phyloP scores from a whole-genome alignment of 2,113 vertebrate genomes.

The Nyctereutes procyonoides region DNA sequence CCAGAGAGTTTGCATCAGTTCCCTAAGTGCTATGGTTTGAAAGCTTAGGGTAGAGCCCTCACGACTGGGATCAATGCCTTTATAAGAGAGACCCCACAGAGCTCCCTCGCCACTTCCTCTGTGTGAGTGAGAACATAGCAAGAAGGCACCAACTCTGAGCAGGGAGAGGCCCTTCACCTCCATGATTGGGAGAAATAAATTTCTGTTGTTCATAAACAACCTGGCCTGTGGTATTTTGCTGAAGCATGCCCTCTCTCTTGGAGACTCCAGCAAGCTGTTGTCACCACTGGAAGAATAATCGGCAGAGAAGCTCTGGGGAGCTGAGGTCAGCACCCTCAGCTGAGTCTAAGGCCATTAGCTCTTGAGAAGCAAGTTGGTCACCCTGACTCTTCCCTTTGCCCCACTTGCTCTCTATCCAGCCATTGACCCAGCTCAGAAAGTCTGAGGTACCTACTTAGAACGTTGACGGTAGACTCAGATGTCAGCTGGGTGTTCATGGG shows the following conservation, averaged over 20 bases:
- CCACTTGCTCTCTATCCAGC: background rate
- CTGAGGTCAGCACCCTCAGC: background rate
- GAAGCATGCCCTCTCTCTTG: background rate
- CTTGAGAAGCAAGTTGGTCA: background rate
- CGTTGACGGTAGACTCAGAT: conserved; percentile 95
- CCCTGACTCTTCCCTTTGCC: background rate
- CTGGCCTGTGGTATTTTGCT: background rate
- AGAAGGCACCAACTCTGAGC: background rate
- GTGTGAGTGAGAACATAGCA: rapidly evolving
- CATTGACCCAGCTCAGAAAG: background rate
- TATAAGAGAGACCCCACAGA: background rate
- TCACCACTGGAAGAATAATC: background rate
- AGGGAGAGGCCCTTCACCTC: background rate
- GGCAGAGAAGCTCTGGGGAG: background rate
- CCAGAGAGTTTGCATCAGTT: background rate
- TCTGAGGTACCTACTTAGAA: conserved; percentile 91
- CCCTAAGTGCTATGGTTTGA: background rate
- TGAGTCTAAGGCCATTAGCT: rapidly evolving
- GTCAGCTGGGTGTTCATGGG: conserved; percentile 96
- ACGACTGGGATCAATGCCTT: background rate
- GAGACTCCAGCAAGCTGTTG: background rate
- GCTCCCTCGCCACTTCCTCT: rapidly evolving
- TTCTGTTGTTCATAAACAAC: background rate
- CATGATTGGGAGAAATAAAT: background rate
- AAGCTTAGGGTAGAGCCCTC: background rate